phyloP scores from a whole-genome alignment of 2,113 vertebrate genomes.

The Oncorhynchus kisutch region DNA sequence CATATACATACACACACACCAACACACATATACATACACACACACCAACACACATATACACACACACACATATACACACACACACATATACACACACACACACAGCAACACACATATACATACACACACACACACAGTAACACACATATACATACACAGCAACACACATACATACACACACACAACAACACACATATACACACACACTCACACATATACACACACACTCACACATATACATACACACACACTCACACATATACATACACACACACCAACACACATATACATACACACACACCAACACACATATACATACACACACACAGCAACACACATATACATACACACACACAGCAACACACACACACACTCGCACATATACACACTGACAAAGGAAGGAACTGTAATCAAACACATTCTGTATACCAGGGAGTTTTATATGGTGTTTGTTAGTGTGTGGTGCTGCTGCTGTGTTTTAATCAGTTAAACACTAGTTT shows the following conservation, averaged over 20 bases:
- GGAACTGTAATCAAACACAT: background rate
- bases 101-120: rapidly evolving
- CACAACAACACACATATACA: rapidly evolving
- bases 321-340: too few species aligned
- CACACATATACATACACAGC: rapidly evolving
- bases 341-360: too few species aligned
- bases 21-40: rapidly evolving
- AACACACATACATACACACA: rapidly evolving
- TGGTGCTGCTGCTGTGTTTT: too few species aligned
- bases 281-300: too few species aligned
- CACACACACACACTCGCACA: too few species aligned
- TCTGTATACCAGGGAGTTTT: too few species aligned
- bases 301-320: rapidly evolving
- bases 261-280: rapidly evolving
- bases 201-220: rapidly evolving
- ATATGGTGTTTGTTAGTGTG: too few species aligned
- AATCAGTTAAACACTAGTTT: too few species aligned
- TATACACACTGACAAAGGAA: background rate
- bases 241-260: rapidly evolving
- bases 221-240: rapidly evolving
- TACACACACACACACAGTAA: rapidly evolving
- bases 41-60: rapidly evolving
- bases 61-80: too few species aligned
- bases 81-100: too few species aligned
- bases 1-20: too few species aligned